Base-by-base conservation (phyloP, 2,113 vertebrate genomes). In the Pterocles burchelli region DNA sequence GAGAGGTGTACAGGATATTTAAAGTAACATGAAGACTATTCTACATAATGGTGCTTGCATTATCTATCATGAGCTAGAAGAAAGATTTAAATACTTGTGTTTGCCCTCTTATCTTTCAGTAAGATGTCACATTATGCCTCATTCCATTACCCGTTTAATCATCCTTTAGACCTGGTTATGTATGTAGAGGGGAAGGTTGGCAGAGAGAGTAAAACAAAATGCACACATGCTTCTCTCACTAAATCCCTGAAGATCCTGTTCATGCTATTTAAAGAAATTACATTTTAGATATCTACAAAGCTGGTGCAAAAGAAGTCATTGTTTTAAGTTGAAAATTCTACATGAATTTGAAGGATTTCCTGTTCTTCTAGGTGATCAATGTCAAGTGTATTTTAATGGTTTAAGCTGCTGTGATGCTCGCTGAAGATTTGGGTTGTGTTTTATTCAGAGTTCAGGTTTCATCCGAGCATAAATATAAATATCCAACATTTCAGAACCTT, bases 81-180 rank as follows among this genome's bases (percentile, higher is more conserved):
- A 85, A 71, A 70, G 70, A 24, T 80, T 95, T 96, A 88, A 96
- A 92, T 72, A 75, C 48, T 88, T 78, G 48, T 76, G 33, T 78
- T 89, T 85, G 57, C 46, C 33, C 52, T 94, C 29, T 75, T 80
- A 79, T 85, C 74, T 93, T 90, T 76, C 71, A 90, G 65, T 97
- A 83, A 96, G 43, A 72, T 36, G 72, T 78, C 20, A 5, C 33
- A 45, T 66, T 62, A 43, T 84, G 77, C 12, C 54, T 92, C 22
- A 61, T 95, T 81, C 49, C 71, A 61, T 92, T 92, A 71, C 26
- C 12, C 68, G 29, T 95, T 95, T 83, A 85, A 85, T 77, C 88
- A 68, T 93, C 55, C 63, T 93, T 91, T 90, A 94, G 55, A 84
- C 41, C 9, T 83, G 41, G 34, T 84, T 73, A 54, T 59, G 55